Base-by-base conservation (phyloP, 2,113 vertebrate species). In the Phalacrocorax aristotelis region DNA sequence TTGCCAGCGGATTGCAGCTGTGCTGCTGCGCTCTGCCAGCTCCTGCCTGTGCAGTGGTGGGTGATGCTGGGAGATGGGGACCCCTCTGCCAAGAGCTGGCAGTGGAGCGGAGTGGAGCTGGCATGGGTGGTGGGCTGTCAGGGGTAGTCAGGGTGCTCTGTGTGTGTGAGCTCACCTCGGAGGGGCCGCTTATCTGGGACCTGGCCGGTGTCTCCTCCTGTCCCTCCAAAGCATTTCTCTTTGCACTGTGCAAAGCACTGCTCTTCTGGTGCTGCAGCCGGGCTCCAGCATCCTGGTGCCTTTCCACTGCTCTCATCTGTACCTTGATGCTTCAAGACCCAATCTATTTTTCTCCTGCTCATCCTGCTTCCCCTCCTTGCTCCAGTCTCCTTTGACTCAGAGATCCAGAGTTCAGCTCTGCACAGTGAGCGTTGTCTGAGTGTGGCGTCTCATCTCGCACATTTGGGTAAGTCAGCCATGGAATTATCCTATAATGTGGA, bases 401-500 rank as follows among this genome's bases (percentile, higher is more conserved):
- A 61, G 71, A 58, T 38, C 40, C 74, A 49, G 83, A 80, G 84
- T 52, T 70, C 72, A 68, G 91, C 70, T 91, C 77, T 66, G 86
- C 72, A 36, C 5, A 2, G 46, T 44, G 89, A 95, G 17, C 15
- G 15, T 62, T 93, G 87, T 71, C 94, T n/a, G 46, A 78, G 88
- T n/a, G 93, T 2, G 38, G 55, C 0, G 52, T 81, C 90, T 96
- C 95, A 90, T 92, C 92, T 87, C 5, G 10, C 77, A 55, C 64
- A 7, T 90, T 55, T 86, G 85, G 93, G 70, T 80, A 97, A 97
- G 90, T 96, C 96, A 97, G 96, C 89, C 97, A 62, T 96, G 95
- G 97, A 96, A 97, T 96, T 96, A 96, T 97, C 95, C 97, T 87
- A 77, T 96, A 96, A 97, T 95, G 94, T 97, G 95, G 96, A 96